Conservation (phyloP, 2,113 vertebrate species). For the Choloepus hoffmanni region DNA sequence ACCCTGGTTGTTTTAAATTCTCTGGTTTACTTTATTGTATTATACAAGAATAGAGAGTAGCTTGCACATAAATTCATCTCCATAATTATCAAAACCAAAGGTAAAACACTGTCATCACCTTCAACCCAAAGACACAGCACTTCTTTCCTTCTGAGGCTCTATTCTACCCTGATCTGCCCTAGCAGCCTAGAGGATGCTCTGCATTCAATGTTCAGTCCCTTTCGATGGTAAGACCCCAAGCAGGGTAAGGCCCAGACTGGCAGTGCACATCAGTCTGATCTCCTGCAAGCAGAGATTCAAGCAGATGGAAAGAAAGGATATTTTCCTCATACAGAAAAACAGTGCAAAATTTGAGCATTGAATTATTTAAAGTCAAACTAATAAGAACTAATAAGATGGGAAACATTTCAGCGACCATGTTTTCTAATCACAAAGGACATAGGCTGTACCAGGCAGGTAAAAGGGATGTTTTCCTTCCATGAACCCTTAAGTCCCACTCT, state of each 20-base stretch:
- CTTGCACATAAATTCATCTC: not conserved
- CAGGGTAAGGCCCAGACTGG: not conserved
- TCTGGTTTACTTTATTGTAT: not conserved
- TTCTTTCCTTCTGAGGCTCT: not conserved
- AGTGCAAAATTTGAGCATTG: not conserved
- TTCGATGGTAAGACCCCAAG: not conserved
- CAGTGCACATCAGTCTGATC: not conserved
- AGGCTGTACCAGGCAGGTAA: not conserved
- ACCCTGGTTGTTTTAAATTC: not conserved
- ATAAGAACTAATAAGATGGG: not conserved
- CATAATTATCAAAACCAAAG: not conserved
- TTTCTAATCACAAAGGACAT: not conserved
- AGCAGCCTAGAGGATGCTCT: not conserved
- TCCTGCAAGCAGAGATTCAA: not conserved
- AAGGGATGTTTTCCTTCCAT: not conserved
- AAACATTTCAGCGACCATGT: not conserved
- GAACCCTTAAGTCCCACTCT: not conserved
- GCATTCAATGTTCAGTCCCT: not conserved
- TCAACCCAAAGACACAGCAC: not conserved
- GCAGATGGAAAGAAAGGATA: not conserved
- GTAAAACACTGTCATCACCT: not conserved
- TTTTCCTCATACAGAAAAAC: not conserved
- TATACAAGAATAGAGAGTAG: not conserved
- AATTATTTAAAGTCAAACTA: not conserved
- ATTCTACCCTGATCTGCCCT: not conserved